Conservation (phyloP, 2,888 invertebrate genomes). For the Yponomeuta malinellus region DNA sequence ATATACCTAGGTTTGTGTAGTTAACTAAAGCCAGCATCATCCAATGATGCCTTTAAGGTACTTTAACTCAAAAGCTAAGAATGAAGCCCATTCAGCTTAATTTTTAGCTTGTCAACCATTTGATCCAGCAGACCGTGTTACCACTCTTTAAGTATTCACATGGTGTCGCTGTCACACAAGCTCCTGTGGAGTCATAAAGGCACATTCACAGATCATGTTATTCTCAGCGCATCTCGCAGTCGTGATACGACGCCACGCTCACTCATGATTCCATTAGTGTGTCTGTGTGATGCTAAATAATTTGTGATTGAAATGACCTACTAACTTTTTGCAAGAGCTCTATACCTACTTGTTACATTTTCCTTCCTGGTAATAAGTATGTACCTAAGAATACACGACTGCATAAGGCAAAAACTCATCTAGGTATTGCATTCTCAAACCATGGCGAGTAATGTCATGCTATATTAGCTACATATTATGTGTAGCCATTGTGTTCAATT, state of each 20-base stretch:
- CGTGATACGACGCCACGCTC: slow-evolving; percentile 6
- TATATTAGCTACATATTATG: too few species aligned
- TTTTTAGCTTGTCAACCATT: neutral
- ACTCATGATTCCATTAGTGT: neutral
- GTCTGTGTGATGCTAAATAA: slow-evolving; percentile 1
- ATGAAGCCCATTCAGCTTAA: too few species aligned
- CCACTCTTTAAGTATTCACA: neutral
- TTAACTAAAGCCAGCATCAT: too few species aligned
- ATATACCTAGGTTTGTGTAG: too few species aligned
- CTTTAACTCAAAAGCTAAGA: too few species aligned
- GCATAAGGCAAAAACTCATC: too few species aligned
- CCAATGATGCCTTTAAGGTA: too few species aligned
- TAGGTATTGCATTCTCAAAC: too few species aligned
- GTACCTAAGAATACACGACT: too few species aligned
- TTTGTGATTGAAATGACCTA: slow-evolving; percentile 1
- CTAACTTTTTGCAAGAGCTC: neutral
- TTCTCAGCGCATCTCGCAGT: neutral
- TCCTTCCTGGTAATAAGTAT: neutral
- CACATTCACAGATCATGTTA: slow-evolving; percentile 9
- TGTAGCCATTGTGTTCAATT: too few species aligned
- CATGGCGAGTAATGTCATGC: too few species aligned
- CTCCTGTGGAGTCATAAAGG: neutral
- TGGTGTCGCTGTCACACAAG: slow-evolving; percentile 4
- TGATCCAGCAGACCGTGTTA: neutral
- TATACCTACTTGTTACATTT: neutral